Base-by-base conservation (phyloP, 2,113 vertebrate genomes). In the Hippopotamus amphibius region DNA sequence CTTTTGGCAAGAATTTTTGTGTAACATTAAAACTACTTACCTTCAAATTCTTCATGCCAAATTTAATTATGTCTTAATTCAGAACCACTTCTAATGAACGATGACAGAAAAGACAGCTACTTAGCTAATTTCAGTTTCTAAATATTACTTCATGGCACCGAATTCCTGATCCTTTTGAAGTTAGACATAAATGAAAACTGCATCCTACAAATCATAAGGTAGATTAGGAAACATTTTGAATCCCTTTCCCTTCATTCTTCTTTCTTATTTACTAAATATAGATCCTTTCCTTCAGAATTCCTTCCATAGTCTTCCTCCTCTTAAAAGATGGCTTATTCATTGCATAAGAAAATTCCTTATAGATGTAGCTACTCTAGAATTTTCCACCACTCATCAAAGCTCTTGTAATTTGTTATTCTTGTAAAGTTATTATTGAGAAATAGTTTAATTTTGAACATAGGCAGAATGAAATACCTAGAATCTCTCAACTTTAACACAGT, bases 1-100 rank as follows among this genome's bases (percentile, higher is more conserved):
- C 33, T 95, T 96, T 86, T 59, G 61, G 69, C 53, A 96, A 88
- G 30, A 46, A 79, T 59, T 96, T 92, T 93, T 63, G 16, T 55
- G 24, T 82, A 85, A 79, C 28, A 74, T 93, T 93, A 91, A 94
- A 96, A 83, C 12, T 71, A 46, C 68, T 77, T 96, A 74, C 46
- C 48, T 90, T 93, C n/a, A 93, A 95, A 93, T 88, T 9, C 28
- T 28, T 59, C 68, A 53, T 88, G 93, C 37, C 63, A 97, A 91
- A 96, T 96, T 95, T 77, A 96, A 90, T 85, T 94, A 82, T 80
- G 24, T 61, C 74, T 96, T 96, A 77, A 96, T 65, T 82, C 33
- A 43, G 66, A 94, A 41, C 50, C 6, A 77, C 63, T 89, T 84
- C 83, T 87, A 82, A n/a, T 80, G 61, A 92, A 92, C 90, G 59